Conservation (phyloP, 1,140 invertebrate species). For the Ephestia elutella region DNA sequence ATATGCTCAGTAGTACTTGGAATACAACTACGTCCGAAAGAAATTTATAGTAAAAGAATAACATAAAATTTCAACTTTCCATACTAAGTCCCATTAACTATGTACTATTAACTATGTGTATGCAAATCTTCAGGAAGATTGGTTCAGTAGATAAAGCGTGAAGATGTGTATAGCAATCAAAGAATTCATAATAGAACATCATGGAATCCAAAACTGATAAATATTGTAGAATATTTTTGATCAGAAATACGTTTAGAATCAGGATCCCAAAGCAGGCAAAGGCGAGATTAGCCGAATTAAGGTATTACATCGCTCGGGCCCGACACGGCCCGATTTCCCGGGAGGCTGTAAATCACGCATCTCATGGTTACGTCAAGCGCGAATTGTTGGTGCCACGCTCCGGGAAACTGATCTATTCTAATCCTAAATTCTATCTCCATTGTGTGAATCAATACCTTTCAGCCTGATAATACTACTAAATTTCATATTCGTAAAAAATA, state of each 20-base stretch:
- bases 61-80: no score
- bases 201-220: no score
- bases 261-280: conserved; percentile 15
- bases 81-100: no score
- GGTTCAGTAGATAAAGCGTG: no score
- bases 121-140: no score
- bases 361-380: conserved; percentile 39
- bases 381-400: conserved; percentile 22
- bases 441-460: background rate
- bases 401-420: background rate
- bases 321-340: conserved; percentile 39
- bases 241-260: background rate
- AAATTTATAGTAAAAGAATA: no score
- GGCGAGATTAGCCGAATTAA: conserved; percentile 56
- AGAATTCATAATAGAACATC: no score
- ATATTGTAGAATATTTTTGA: background rate
- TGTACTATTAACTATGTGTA: no score
- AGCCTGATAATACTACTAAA: background rate
- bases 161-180: no score
- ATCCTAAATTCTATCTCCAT: background rate
- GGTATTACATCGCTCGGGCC: conserved; percentile 35
- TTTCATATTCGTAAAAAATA: no score
- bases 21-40: no score
- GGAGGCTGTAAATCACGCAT: conserved; percentile 54
- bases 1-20: no score